phyloP scores from a whole-genome alignment of 1,140 invertebrate genomes.

The Popillia japonica region DNA sequence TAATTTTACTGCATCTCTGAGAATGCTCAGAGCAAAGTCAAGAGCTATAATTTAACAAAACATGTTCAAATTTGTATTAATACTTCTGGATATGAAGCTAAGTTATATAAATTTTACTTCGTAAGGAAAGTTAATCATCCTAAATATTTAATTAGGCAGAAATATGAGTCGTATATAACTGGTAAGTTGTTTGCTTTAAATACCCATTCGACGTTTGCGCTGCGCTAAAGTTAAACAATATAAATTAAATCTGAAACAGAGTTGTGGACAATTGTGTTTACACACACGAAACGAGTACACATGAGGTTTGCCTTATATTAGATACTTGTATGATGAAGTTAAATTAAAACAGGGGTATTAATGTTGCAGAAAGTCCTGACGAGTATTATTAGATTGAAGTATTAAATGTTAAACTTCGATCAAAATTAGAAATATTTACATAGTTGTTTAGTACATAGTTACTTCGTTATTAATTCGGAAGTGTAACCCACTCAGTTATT shows the following conservation, averaged over 20 bases:
- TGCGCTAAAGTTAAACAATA: not conserved
- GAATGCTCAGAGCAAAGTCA: not conserved
- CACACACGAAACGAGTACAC: conserved; percentile 8
- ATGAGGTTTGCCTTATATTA: not conserved
- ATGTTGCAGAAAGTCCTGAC: not conserved
- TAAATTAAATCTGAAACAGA: conserved; percentile 5
- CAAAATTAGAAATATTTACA: not conserved
- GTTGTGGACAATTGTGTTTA: not conserved
- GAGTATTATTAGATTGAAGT: not conserved
- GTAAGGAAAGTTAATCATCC: not conserved
- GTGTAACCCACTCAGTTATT: too few relatives aligned
- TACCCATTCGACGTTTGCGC: not conserved
- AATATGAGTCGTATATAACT: not conserved
- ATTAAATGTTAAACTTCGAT: not conserved
- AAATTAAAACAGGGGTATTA: not conserved
- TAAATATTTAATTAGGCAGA: conserved; percentile 13
- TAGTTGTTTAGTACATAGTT: not conserved
- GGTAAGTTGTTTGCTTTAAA: conserved; percentile 8
- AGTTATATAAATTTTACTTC: not conserved
- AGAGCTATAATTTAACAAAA: not conserved
- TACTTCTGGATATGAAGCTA: not conserved
- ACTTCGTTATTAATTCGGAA: not conserved
- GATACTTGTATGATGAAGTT: not conserved
- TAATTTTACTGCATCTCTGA: not conserved
- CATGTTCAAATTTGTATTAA: not conserved